Evolutionary conservation across 1,140 invertebrate species (phyloP).

Genomic region (Drosophila trapezifrons): DNA sequence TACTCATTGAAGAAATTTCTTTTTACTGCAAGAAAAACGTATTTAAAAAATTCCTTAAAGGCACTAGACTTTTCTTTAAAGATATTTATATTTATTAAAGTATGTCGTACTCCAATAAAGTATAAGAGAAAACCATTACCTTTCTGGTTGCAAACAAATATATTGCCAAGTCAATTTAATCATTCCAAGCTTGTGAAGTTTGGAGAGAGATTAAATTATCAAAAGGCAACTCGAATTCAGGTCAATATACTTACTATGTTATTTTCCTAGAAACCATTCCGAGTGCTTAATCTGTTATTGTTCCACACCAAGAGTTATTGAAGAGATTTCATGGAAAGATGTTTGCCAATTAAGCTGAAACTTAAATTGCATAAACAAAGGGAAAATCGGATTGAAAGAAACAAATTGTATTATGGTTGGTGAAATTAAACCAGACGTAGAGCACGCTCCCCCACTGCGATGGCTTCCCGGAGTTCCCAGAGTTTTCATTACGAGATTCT

Average conservation of each 20-base stretch:
- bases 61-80: no score
- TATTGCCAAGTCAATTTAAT: constrained; percentile 6
- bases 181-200: background rate
- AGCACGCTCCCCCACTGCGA: no score
- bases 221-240: background rate
- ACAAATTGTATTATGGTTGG: constrained; percentile 8
- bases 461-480: background rate
- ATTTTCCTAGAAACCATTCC: background rate
- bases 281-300: background rate
- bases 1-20: background rate
- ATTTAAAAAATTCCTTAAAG: no score
- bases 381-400: background rate
- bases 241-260: background rate
- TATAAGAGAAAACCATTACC: background rate
- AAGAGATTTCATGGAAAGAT: background rate
- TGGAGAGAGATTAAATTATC: constrained; percentile 7
- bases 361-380: background rate
- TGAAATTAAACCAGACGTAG: background rate
- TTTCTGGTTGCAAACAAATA: no score
- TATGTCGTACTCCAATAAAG: background rate
- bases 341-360: background rate
- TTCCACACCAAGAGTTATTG: background rate
- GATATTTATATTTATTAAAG: background rate
- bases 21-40: background rate
- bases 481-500: constrained; percentile 38